Base-by-base conservation (phyloP, 2,888 invertebrate species). In the Pegoplata infirma region DNA sequence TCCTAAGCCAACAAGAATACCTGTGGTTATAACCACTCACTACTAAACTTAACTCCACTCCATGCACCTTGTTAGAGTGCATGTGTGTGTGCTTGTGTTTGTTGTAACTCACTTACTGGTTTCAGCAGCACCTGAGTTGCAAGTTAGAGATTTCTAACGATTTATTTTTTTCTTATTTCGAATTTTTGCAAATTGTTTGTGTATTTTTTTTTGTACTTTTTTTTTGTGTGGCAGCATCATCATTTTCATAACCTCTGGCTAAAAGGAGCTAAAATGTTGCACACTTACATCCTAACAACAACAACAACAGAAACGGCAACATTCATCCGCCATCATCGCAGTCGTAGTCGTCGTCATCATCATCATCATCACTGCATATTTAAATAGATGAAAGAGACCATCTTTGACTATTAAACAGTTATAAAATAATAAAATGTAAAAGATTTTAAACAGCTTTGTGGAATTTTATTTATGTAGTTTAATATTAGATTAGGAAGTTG, bases 211-310 rank as follows among this genome's bases (percentile, higher is more conserved):
- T 25, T 68, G 55, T 53, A 21, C 51, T 67, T 55, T 16, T 36
- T 32, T 72, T n/a, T n/a, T n/a, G n/a, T 68, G 32, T 49, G 61
- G 32, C 32, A 47, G 49, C 56, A 14, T 63, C 58, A n/a, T 28
- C 46, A 46, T 63, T 73, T 73, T 68, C 58, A 63, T 69, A 74
- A 78, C 78, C 73, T 69, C 64, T 16, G 63, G 78, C 78, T 53
- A 72, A 63, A 68, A 78, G 68, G 63, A 78, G 73, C 56, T 68
- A 61, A 58, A 68, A 40, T 58, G 46, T 46, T 56, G 23, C 61
- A 64, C 32, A 59, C 25, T 32, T 10, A 28, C 51, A 58, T 16
- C 47, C 28, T 46, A 72, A 61, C 23, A 58, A 59, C n/a, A n/a
- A n/a, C n/a, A n/a, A n/a, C n/a, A n/a, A n/a, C n/a, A n/a, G n/a